Conservation (phyloP, 2,888 invertebrate genomes). For the Protophormia terraenovae region DNA sequence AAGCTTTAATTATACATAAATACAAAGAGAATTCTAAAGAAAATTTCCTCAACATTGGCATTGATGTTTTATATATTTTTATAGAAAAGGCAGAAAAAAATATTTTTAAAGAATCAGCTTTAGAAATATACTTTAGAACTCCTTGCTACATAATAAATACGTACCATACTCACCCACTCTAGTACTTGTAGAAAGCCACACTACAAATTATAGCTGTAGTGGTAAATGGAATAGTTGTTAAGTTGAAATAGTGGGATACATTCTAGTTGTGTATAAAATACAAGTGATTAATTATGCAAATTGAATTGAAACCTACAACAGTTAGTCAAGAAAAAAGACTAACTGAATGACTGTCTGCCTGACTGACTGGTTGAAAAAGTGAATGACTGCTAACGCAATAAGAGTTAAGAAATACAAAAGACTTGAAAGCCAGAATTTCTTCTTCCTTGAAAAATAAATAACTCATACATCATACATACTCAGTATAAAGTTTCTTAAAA, state of each 20-base stretch:
- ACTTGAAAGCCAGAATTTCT: neutral
- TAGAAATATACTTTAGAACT: neutral
- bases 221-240: neutral
- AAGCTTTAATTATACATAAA: constrained; percentile 22
- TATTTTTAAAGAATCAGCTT: neutral
- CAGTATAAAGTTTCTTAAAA: neutral
- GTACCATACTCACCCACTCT: neutral
- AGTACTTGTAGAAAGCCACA: neutral
- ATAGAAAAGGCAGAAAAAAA: neutral
- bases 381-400: neutral
- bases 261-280: neutral
- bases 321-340: constrained; percentile 39
- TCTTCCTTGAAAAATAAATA: neutral
- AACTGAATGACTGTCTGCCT: neutral
- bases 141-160: constrained; percentile 11
- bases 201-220: neutral
- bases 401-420: neutral
- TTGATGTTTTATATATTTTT: neutral
- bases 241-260: neutral
- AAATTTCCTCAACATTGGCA: neutral
- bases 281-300: constrained; percentile 64
- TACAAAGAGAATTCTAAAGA: neutral
- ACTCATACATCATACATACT: neutral
- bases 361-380: neutral
- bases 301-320: constrained; percentile 57